Evolutionary conservation across 2,113 vertebrate species (phyloP), one percentile per base, ranked within the genome.

Genomic region (Cynopterus brachyotis): DNA sequence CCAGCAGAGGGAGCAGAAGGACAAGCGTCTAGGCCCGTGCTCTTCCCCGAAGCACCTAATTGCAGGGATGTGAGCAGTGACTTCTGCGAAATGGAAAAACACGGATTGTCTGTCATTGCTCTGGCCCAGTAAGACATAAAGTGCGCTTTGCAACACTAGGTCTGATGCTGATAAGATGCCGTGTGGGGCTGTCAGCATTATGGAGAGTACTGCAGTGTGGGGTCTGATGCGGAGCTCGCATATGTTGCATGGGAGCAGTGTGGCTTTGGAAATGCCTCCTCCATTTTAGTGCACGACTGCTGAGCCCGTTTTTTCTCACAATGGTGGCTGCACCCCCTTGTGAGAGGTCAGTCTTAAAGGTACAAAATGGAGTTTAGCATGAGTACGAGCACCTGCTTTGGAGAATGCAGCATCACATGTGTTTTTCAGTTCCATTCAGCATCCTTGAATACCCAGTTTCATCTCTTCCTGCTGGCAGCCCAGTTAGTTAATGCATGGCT

Each of bases 1-100:
- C 94, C 97, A 98, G 93, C 88, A 97, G 97, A 90, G 94, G 91
- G 97, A 67, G 87, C 26, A 80, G n/a, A 64, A 64, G 45, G 30
- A 79, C 3, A 22, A 20, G 28, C 2, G 20, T 90, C 32, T 28
- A 20, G 13, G 7, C 9, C 5, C 3, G 2, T 16, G 16, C 17
- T 13, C 17, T 26, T 40, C 1, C 1, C 10, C 1, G 53, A 50
- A 70, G 75, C 42, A 1, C 37, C 57, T 28, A 4, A 40, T n/a
- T 66, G 9, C 3, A 30, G 55, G 30, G n/a, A 55, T 28, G 5
- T 32, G 20, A 42, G 37, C 35, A 20, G 6, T 42, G 50, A 22
- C 6, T 85, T 62, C 28, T 24, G 9, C 35, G 92, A 55, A 85
- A 66, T 42, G 60, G 50, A 86, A 57, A n/a, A 62, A 32, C 22